Conservation (phyloP, 2,113 vertebrate species). For the Suricata suricatta region DNA sequence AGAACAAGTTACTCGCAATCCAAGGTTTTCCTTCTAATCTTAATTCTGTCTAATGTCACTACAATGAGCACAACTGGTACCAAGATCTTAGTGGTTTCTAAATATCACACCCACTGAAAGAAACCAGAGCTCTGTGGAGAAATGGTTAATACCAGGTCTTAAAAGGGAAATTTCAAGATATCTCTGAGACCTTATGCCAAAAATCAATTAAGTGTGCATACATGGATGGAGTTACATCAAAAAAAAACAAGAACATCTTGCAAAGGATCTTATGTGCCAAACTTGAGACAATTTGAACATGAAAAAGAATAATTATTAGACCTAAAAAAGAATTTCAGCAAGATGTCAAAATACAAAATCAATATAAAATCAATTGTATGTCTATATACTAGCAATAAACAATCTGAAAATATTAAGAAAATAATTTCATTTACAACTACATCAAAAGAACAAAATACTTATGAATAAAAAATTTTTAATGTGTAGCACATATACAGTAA, state of each 20-base stretch:
- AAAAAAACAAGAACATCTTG: not conserved
- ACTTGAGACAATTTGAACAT: not conserved
- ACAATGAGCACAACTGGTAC: not conserved
- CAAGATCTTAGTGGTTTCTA: not conserved
- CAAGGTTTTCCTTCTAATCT: not conserved
- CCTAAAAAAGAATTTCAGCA: not conserved
- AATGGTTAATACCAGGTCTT: not conserved
- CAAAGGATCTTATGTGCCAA: not conserved
- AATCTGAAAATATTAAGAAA: not conserved
- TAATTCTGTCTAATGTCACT: not conserved
- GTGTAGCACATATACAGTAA: not conserved
- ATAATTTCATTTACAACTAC: not conserved
- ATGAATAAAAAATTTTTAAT: not conserved
- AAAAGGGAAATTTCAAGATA: not conserved
- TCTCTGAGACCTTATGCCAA: not conserved
- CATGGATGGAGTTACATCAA: not conserved
- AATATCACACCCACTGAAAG: not conserved
- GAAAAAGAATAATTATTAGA: not conserved
- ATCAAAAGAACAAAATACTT: not conserved
- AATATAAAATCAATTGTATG: not conserved
- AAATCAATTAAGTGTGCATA: not conserved
- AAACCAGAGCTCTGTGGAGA: not conserved
- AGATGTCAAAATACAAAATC: not conserved
- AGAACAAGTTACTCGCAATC: too few species aligned
- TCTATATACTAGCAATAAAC: not conserved